These are phyloP conservation scores for Brachionichthys hirsutus DNA, from an alignment of 2,113 vertebrate genomes.

Conservation along the genomic window DNA sequence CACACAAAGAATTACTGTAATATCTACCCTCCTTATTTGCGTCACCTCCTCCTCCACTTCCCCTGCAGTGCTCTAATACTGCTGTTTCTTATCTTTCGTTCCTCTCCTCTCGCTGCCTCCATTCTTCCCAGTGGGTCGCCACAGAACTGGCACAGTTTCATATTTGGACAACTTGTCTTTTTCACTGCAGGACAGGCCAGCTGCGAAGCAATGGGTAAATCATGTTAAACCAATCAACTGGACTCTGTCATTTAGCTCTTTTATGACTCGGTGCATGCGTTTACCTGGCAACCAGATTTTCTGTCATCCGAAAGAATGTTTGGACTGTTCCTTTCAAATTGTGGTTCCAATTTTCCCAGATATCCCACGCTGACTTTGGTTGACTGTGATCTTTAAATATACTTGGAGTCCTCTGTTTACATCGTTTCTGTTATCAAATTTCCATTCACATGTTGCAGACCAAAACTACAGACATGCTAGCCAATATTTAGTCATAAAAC, in stretches of 20 bases:
- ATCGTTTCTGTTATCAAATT: too few species aligned
- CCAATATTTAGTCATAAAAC: neutral
- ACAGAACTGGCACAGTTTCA: constrained; percentile 32
- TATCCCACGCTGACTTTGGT: neutral
- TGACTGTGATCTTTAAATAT: too few species aligned
- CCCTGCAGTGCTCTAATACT: constrained; percentile 19
- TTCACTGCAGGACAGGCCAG: constrained; percentile 45
- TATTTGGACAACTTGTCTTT: constrained; percentile 37
- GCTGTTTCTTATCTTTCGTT: constrained; percentile 29
- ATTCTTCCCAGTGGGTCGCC: constrained; percentile 20
- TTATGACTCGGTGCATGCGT: constrained; percentile 10
- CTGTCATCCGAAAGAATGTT: neutral
- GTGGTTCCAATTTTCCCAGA: neutral
- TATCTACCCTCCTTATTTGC: constrained; percentile 15
- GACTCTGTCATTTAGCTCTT: constrained; percentile 9
- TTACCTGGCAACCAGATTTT: neutral
- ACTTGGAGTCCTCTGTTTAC: too few species aligned
- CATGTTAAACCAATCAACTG: constrained; percentile 12
- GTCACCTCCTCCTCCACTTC: constrained; percentile 24
- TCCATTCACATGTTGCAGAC: too few species aligned
- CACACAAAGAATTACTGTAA: too few species aligned
- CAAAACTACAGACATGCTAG: too few species aligned
- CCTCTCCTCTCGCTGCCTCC: constrained; percentile 14
- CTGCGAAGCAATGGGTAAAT: constrained; percentile 38
- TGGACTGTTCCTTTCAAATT: neutral